These are phyloP conservation scores for Emmelina monodactyla DNA, from an alignment of 2,888 invertebrate genomes.

Conservation along the genomic window DNA sequence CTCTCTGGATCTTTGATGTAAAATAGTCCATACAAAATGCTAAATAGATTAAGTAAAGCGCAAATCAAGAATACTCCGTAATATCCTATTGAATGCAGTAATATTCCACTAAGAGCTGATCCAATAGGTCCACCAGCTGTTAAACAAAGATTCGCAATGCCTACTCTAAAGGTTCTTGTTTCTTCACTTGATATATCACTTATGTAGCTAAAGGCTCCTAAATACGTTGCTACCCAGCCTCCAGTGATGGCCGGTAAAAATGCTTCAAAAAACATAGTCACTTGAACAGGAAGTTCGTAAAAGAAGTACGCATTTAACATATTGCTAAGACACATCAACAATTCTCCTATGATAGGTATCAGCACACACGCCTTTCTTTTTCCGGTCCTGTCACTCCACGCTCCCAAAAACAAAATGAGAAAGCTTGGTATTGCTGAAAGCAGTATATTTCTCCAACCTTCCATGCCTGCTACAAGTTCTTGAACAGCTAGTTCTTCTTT, in stretches of 20 bases:
- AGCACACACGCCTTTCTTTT: constrained; percentile 65
- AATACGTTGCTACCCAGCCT: constrained; percentile 61
- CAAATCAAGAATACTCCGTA: constrained; percentile 47
- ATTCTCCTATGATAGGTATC: constrained; percentile 61
- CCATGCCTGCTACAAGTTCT: constrained; percentile 59
- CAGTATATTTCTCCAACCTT: constrained; percentile 62
- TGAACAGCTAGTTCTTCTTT: constrained; percentile 69
- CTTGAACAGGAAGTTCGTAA: constrained; percentile 58
- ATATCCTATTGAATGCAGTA: constrained; percentile 49
- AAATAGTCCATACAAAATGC: constrained; percentile 47
- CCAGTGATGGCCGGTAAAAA: constrained; percentile 62
- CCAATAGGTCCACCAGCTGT: constrained; percentile 49
- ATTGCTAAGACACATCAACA: constrained; percentile 52
- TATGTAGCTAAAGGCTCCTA: constrained; percentile 68
- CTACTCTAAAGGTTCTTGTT: constrained; percentile 66
- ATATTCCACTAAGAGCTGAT: constrained; percentile 43
- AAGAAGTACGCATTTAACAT: constrained; percentile 62
- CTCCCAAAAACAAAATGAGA: constrained; percentile 64
- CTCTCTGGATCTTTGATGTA: constrained; percentile 42
- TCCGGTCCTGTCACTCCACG: constrained; percentile 68
- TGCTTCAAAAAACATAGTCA: constrained; percentile 57
- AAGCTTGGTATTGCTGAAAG: constrained; percentile 61
- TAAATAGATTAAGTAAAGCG: constrained; percentile 36
- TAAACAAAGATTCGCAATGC: constrained; percentile 55
- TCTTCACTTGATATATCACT: constrained; percentile 64